Percentiles rank a stretch among this genome's conserved stretches.
Conservation (phyloP, 2,797 vertebrate genomes). For the Podarcis lilfordi region DNA sequence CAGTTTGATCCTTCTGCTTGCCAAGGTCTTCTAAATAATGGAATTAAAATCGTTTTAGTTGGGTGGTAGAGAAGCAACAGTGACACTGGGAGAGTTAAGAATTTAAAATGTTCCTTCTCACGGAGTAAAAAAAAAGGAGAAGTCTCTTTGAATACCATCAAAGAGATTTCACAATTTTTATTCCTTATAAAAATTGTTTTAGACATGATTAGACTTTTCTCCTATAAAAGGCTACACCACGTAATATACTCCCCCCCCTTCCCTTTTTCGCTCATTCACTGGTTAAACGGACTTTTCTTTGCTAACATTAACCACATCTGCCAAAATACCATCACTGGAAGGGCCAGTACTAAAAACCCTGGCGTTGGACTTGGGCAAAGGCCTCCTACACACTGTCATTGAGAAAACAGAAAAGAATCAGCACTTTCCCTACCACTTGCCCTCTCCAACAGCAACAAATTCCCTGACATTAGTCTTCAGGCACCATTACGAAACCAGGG, state of each 20-base stretch:
- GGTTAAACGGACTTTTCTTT: conserved; percentile 64
- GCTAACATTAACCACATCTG: conserved; percentile 57
- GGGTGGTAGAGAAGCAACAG: conserved; percentile 62
- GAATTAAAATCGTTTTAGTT: conserved; percentile 75
- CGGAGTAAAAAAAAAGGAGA: conserved; percentile 72
- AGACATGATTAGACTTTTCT: conserved; percentile 69
- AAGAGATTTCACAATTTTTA: conserved; percentile 80
- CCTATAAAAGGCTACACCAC: conserved; percentile 33
- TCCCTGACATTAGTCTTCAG: conserved; percentile 33
- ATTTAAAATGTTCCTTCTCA: conserved; percentile 77
- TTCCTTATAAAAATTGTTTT: conserved; percentile 78
- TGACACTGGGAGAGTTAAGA: conserved; percentile 77
- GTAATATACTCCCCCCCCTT: conserved; percentile 8
- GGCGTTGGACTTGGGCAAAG: conserved; percentile 52
- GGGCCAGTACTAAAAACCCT: conserved; percentile 59
- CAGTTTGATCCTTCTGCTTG: conserved; percentile 68
- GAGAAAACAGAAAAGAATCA: conserved; percentile 60
- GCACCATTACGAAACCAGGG: background rate
- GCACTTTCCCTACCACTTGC: conserved; percentile 61
- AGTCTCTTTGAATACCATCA: conserved; percentile 81
- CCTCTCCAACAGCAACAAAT: conserved; percentile 65
- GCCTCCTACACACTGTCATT: conserved; percentile 38
- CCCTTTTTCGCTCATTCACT: conserved; percentile 41
- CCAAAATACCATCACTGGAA: conserved; percentile 55
- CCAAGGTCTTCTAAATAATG: conserved; percentile 78